These are phyloP conservation scores for Macroramphosus scolopax DNA, from an alignment of 2,797 vertebrate genomes.

Conservation along the genomic window DNA sequence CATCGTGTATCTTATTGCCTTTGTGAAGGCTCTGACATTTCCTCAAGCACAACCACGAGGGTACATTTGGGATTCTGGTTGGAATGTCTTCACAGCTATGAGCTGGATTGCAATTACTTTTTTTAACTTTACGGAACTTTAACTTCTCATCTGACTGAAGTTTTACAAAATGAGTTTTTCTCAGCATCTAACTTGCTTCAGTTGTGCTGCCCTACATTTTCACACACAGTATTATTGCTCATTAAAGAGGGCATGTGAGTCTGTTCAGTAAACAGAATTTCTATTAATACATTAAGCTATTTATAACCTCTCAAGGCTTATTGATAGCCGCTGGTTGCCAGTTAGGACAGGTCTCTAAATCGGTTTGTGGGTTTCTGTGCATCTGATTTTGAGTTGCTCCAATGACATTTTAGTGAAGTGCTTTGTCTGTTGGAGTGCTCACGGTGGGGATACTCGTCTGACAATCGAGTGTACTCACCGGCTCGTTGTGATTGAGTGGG, in stretches of 20 bases:
- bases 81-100: too few relatives aligned
- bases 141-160: constrained; percentile 1
- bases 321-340: constrained; percentile 50
- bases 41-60: too few relatives aligned
- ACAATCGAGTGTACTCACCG: constrained; percentile 23
- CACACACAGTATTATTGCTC: constrained; percentile 35
- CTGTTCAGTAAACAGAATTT: constrained; percentile 44
- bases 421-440: constrained; percentile 23
- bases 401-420: constrained; percentile 30
- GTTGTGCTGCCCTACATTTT: constrained; percentile 43
- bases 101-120: not conserved
- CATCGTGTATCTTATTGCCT: too few relatives aligned
- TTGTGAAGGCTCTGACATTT: too few relatives aligned
- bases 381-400: constrained; percentile 21
- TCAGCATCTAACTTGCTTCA: constrained; percentile 8
- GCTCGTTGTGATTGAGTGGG: constrained; percentile 31
- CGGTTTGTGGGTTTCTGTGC: constrained; percentile 9
- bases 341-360: constrained; percentile 53
- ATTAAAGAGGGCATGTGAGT: constrained; percentile 50
- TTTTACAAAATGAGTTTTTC: constrained; percentile 13
- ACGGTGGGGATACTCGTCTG: constrained; percentile 12
- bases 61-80: too few relatives aligned
- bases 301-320: constrained; percentile 47
- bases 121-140: not conserved
- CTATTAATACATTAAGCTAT: constrained; percentile 53